These are phyloP conservation scores for Myripristis murdjan DNA, from an alignment of 2,797 vertebrate genomes.

Conservation along the genomic window DNA sequence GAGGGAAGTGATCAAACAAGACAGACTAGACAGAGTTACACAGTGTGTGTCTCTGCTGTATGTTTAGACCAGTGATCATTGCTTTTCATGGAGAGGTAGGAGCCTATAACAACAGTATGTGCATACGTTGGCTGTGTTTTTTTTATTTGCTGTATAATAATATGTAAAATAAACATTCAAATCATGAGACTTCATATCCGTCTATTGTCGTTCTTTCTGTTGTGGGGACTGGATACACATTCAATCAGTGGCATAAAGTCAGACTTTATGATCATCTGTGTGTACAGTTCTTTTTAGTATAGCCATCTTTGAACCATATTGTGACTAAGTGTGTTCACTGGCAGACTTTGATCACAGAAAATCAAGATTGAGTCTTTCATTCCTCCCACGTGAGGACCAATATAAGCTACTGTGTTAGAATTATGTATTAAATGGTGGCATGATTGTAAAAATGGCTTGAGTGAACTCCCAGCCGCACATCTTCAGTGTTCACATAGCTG, in stretches of 20 bases:
- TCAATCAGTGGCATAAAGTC: too few species aligned
- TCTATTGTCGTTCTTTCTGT: conserved; percentile 26
- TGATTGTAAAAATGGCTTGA: not conserved
- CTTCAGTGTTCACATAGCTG: too few species aligned
- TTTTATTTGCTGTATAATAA: not conserved
- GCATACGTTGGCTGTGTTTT: not conserved
- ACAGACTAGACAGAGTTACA: not conserved
- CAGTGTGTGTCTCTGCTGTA: too few species aligned
- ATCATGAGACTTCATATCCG: not conserved
- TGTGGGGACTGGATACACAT: not conserved
- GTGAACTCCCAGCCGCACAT: too few species aligned
- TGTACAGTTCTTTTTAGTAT: not conserved
- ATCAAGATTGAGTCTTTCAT: not conserved
- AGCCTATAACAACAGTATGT: too few species aligned
- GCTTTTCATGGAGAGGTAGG: not conserved
- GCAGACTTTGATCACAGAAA: not conserved
- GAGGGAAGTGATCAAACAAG: conserved; percentile 43
- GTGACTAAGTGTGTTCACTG: too few species aligned
- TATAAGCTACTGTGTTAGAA: not conserved
- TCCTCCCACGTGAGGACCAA: not conserved
- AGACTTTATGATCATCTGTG: not conserved
- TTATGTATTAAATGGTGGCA: not conserved
- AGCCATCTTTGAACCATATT: too few species aligned
- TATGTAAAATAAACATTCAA: conserved; percentile 47
- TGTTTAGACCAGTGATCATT: not conserved